Base-by-base conservation (phyloP, 2,797 vertebrate species). In the Mastacembelus armatus region DNA sequence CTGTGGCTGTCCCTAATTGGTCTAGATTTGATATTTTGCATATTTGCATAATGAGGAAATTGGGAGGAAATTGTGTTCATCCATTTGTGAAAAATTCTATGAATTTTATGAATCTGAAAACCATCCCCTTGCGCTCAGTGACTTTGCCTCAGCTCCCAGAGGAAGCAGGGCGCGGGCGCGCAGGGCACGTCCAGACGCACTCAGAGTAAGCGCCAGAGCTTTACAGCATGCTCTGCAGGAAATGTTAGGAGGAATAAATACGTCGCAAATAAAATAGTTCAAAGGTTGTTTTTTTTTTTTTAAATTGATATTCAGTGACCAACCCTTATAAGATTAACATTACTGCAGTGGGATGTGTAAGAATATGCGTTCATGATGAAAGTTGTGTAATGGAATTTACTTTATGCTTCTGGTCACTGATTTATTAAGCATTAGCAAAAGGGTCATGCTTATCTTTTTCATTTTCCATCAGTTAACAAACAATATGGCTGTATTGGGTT, bases 41-140 rank as follows among this genome's bases (percentile, higher is more conserved):
- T 97, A 98, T 98, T 98, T 98, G 97, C 97, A 98, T 98, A 98
- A 98, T 98, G 96, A 96, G 96, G 95, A 98, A 96, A 98, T 98
- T 97, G 96, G 95, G 96, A 96, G 96, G 96, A 98, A 98, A 98
- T 98, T 98, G 97, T 98, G 96, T 98, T 97, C 97, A 97, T 95
- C 96, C 96, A 96, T 96, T 98, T 98, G 97, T 98, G 97, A 98
- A 98, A 94, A 97, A 96, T 96, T 95, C 96, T 96, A 98, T 98
- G 96, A 93, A 94, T 94, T 93, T 93, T 93, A 98, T 98, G 96
- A 98, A 97, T 97, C 95, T 96, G 95, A 97, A 96, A 96, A 95
- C 83, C 87, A 70, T 81, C 95, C 95, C 95, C 95, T 93, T 94
- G 95, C 95, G 95, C 94, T 93, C 91, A 94, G 94, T 95, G 95